These are phyloP conservation scores for Drosophila meridiana DNA, from an alignment of 2,888 invertebrate species.

Conservation along the genomic window DNA sequence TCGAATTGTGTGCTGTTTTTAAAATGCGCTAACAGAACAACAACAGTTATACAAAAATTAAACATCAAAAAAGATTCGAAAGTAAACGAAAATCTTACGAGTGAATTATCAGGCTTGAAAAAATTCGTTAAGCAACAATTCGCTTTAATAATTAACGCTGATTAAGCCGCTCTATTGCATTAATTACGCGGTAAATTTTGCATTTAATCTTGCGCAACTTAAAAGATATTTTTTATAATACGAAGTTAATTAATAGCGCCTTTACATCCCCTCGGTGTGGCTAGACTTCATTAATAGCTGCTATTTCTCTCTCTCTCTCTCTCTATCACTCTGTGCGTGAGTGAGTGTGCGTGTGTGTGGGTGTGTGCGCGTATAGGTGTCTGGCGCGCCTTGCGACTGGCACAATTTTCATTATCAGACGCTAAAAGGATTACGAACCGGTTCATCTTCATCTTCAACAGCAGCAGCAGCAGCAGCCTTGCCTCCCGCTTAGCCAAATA, in stretches of 20 bases:
- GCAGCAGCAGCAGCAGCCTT: constrained; percentile 29
- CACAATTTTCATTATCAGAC: constrained; percentile 75
- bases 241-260: constrained; percentile 49
- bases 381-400: constrained; percentile 38
- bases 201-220: constrained; percentile 52
- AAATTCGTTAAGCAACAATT: constrained; percentile 17
- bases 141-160: constrained; percentile 42
- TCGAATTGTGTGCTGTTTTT: constrained; percentile 32
- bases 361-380: constrained; percentile 17
- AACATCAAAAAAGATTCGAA: constrained; percentile 45
- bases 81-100: neutral
- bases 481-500: constrained; percentile 48
- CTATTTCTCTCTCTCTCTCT: neutral
- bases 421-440: constrained; percentile 75
- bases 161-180: constrained; percentile 61
- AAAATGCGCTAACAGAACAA: constrained; percentile 9
- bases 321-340: neutral
- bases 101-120: constrained; percentile 1
- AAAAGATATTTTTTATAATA: constrained; percentile 34
- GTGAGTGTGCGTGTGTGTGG: constrained; percentile 11
- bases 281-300: constrained; percentile 60
- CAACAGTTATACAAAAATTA: constrained; percentile 49
- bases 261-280: constrained; percentile 2
- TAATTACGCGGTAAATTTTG: constrained; percentile 44
- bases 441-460: constrained; percentile 72